phyloP scores from a whole-genome alignment of 1,140 invertebrate species.

The Palaemon carinicauda region DNA sequence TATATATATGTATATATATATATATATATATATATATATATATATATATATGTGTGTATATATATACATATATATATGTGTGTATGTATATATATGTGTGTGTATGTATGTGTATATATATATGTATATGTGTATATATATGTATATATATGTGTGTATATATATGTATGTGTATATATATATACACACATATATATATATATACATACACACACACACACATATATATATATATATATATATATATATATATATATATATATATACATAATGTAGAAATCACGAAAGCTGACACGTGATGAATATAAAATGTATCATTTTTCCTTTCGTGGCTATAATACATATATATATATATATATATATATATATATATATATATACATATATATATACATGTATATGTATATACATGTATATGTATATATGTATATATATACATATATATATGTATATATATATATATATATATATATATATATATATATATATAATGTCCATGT shows the following conservation, averaged over 20 bases:
- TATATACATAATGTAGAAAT: neutral
- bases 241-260: neutral
- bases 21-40: neutral
- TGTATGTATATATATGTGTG: neutral
- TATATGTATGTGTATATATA: neutral
- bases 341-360: neutral
- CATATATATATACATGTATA: neutral
- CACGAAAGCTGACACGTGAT: too few relatives aligned
- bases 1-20: neutral
- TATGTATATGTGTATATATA: neutral
- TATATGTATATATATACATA: neutral
- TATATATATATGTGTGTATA: neutral
- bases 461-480: neutral
- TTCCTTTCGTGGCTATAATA: neutral
- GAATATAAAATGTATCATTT: too few relatives aligned
- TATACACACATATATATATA: neutral
- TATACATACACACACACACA: neutral
- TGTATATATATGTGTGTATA: neutral
- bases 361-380: conserved; percentile 2
- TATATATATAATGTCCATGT: neutral
- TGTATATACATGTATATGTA: neutral
- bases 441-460: neutral
- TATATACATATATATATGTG: neutral
- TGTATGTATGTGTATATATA: neutral
- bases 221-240: neutral